Evolutionary conservation across 1,140 invertebrate genomes (phyloP).

Genomic region (Drosophila fuyamai): DNA sequence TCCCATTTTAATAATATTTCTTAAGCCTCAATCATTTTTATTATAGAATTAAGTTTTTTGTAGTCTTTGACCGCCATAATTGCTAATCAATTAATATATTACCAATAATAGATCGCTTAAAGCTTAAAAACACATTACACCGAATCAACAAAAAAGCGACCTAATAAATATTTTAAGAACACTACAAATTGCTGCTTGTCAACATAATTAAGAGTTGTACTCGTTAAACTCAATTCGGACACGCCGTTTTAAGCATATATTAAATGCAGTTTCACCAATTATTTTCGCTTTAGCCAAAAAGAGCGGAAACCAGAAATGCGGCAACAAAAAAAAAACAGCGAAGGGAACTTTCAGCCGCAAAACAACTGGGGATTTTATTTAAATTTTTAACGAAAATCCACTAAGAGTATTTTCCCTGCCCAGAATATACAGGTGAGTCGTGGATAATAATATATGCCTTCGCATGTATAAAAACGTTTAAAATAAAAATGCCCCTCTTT

Average conservation of each 20-base stretch:
- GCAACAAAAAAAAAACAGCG: not conserved
- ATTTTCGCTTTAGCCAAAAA: conserved; percentile 21
- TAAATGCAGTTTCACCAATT: conserved; percentile 27
- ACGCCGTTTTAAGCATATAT: conserved; percentile 6
- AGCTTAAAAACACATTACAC: not conserved
- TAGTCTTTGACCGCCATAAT: too few relatives aligned
- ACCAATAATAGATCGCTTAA: not conserved
- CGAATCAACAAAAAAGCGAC: not conserved
- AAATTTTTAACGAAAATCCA: conserved; percentile 74
- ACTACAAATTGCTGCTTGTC: not conserved
- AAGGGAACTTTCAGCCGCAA: conserved; percentile 32
- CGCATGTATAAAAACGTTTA: not conserved
- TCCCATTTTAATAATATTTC: not conserved
- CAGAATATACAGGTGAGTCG: conserved; percentile 19
- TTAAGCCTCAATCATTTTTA: not conserved
- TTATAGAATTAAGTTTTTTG: too few relatives aligned
- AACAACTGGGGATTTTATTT: conserved; percentile 46
- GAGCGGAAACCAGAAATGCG: conserved; percentile 10
- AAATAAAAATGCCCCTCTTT: not conserved
- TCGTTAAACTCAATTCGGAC: conserved; percentile 2
- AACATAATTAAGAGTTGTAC: conserved; percentile 1
- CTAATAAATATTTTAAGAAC: conserved; percentile 5
- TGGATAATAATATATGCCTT: not conserved
- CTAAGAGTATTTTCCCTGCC: conserved; percentile 48
- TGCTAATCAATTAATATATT: not conserved